These are phyloP conservation scores for Drosophila quinaria DNA, from an alignment of 2,888 invertebrate species.

Conservation along the genomic window DNA sequence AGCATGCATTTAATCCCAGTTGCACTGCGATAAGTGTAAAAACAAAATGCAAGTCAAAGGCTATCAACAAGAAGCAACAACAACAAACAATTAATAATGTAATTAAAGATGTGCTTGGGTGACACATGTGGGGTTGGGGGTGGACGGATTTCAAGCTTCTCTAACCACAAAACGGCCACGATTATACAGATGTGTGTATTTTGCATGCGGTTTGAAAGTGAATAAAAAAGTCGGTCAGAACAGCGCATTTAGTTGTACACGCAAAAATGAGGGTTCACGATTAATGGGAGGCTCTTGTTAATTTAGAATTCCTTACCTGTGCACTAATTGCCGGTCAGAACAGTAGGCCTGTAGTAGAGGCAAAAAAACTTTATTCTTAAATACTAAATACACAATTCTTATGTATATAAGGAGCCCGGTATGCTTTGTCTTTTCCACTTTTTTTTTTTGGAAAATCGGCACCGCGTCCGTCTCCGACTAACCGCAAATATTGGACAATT, in stretches of 20 bases:
- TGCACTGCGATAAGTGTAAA: constrained; percentile 48
- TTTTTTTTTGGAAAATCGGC: constrained; percentile 48
- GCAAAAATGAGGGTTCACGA: constrained; percentile 29
- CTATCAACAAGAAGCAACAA: constrained; percentile 61
- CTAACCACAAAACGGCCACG: constrained; percentile 72
- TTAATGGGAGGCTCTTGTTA: constrained; percentile 21
- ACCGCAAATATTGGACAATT: constrained; percentile 51
- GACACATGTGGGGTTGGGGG: constrained; percentile 32
- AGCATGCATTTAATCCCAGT: constrained; percentile 24
- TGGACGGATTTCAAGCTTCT: constrained; percentile 42
- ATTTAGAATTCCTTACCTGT: constrained; percentile 49
- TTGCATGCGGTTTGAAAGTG: constrained; percentile 37
- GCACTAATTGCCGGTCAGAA: constrained; percentile 50
- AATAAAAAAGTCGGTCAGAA: constrained; percentile 58
- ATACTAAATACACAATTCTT: constrained; percentile 56
- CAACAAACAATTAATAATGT: constrained; percentile 46
- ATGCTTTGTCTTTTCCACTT: constrained; percentile 32
- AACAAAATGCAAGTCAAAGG: constrained; percentile 50
- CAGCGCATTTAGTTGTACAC: constrained; percentile 34
- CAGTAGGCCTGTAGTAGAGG: constrained; percentile 35
- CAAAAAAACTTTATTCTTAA: constrained; percentile 62
- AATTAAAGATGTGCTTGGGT: constrained; percentile 47
- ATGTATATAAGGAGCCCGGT: constrained; percentile 19
- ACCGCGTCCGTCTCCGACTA: constrained; percentile 55
- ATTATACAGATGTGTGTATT: constrained; percentile 23